Evolutionary conservation across 1,140 invertebrate species (phyloP).

Genomic region (Hetaerina americana): DNA sequence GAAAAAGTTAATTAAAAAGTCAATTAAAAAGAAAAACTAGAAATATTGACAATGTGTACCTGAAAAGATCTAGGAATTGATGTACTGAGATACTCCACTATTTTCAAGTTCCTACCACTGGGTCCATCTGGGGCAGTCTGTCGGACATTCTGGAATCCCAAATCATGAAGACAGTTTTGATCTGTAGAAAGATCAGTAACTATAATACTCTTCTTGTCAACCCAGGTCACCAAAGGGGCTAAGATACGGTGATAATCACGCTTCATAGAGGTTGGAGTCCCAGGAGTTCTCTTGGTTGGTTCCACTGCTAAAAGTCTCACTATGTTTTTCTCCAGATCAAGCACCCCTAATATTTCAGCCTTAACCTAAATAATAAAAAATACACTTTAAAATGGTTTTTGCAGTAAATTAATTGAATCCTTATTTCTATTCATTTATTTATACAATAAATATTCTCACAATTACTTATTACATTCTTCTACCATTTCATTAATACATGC

Average conservation of each 20-base stretch:
- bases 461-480: too few relatives aligned
- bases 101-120: conserved; percentile 34
- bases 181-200: conserved; percentile 72
- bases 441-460: too few relatives aligned
- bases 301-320: conserved; percentile 68
- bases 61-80: conserved; percentile 51
- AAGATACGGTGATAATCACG: conserved; percentile 38
- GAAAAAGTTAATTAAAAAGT: too few relatives aligned
- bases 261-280: not conserved
- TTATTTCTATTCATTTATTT: too few relatives aligned
- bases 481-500: too few relatives aligned
- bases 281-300: conserved; percentile 35
- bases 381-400: too few relatives aligned
- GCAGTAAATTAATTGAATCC: too few relatives aligned
- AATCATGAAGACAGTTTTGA: conserved; percentile 52
- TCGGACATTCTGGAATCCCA: conserved; percentile 62
- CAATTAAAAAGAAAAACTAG: too few relatives aligned
- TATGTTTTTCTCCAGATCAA: conserved; percentile 56
- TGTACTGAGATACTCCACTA: conserved; percentile 75
- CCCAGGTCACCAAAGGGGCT: conserved; percentile 61
- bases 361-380: conserved; percentile 44
- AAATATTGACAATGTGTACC: too few relatives aligned
- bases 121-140: conserved; percentile 48
- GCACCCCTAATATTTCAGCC: conserved; percentile 75
- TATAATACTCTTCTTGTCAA: conserved; percentile 59